These are phyloP conservation scores for Neosilurus hyrtlii DNA, from an alignment of 2,797 vertebrate genomes.

Conservation along the genomic window DNA sequence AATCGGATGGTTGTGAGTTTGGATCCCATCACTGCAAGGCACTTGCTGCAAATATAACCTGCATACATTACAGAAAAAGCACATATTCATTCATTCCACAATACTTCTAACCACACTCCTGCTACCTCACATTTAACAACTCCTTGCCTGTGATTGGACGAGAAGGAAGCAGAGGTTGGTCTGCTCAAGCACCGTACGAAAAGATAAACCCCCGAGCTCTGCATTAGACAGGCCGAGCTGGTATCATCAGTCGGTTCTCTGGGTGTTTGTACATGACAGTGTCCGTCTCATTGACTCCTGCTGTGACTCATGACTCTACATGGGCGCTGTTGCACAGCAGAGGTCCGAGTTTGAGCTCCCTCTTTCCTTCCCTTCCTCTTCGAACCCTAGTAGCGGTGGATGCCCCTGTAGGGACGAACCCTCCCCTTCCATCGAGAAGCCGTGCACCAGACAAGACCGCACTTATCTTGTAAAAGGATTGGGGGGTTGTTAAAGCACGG, in stretches of 20 bases:
- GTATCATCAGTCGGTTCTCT: conserved; percentile 99
- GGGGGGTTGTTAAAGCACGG: neutral
- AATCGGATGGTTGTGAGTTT: neutral
- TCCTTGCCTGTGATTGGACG: neutral
- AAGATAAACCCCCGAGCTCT: conserved; percentile 30
- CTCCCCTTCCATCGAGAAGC: conserved; percentile 49
- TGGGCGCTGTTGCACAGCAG: conserved; percentile 74
- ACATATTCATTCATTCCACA: neutral
- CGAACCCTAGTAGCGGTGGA: conserved; percentile 45
- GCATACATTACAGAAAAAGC: neutral
- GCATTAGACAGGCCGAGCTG: conserved; percentile 82
- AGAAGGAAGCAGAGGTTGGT: conserved; percentile 33
- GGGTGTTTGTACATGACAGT: conserved; percentile 84
- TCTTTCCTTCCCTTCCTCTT: conserved; percentile 17
- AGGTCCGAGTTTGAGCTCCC: conserved; percentile 47
- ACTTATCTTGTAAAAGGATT: neutral
- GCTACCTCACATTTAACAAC: conserved; percentile 24
- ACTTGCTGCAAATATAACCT: neutral
- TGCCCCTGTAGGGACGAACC: conserved; percentile 40
- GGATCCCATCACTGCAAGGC: conserved; percentile 4
- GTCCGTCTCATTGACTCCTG: conserved; percentile 82
- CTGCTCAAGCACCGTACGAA: neutral
- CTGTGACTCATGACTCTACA: conserved; percentile 89
- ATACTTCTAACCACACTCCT: neutral
- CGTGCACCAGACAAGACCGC: conserved; percentile 47